Evolutionary conservation across 2,797 vertebrate genomes (phyloP).

Genomic region (Austrolebias charrua): DNA sequence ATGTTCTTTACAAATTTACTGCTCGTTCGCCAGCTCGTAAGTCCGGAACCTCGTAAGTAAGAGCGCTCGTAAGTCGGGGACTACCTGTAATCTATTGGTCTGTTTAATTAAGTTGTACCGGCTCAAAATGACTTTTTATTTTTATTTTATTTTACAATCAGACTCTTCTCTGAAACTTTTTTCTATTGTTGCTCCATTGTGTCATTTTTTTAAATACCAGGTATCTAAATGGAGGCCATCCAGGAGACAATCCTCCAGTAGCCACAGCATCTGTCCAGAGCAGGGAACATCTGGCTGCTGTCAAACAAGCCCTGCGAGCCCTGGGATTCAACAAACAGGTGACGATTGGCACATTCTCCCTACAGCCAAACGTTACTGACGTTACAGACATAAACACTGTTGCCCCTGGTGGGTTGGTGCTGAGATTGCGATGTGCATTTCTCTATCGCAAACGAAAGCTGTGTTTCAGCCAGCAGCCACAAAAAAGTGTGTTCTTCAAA

Average conservation of each 20-base stretch:
- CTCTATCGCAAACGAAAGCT: background rate
- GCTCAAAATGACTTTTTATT: background rate
- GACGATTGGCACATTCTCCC: slow-evolving; percentile 34
- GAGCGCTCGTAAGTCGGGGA: no score
- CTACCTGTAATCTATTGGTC: no score
- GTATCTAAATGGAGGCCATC: slow-evolving; percentile 78
- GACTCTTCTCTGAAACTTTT: background rate
- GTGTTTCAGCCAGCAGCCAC: background rate
- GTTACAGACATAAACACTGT: slow-evolving; percentile 8
- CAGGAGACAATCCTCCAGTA: slow-evolving; percentile 67
- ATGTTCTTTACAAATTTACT: no score
- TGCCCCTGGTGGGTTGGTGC: slow-evolving; percentile 4
- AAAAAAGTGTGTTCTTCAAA: background rate
- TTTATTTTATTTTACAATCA: no score
- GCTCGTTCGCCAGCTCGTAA: no score
- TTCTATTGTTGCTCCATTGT: background rate
- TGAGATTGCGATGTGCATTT: slow-evolving; percentile 1
- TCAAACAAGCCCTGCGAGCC: slow-evolving; percentile 87
- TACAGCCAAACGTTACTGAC: slow-evolving; percentile 15
- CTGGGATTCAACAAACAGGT: slow-evolving; percentile 90
- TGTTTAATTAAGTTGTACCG: background rate
- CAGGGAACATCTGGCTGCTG: slow-evolving; percentile 80
- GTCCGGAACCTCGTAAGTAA: no score
- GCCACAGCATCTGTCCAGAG: slow-evolving; percentile 78
- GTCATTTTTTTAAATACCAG: slow-evolving; percentile 61